Evolutionary conservation across 2,888 invertebrate species (phyloP), one percentile per base, ranked within the genome.

Genomic region (Hymenopus coronatus): DNA sequence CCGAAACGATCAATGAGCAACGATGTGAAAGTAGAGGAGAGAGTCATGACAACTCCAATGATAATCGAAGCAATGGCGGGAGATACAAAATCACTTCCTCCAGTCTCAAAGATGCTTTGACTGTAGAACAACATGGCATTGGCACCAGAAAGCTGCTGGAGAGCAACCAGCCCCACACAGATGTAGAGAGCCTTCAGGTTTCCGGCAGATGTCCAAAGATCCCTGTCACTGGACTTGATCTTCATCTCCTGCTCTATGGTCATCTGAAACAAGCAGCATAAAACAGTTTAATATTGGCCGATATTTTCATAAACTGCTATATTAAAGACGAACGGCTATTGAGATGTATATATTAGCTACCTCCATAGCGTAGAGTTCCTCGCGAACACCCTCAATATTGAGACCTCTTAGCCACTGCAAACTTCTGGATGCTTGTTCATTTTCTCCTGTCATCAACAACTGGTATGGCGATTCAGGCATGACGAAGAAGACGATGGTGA

Each of bases 391-490:
- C 0, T 94, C 94, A 0, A 93, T 92, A 0, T 95, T 94, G 90
- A 94, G 94, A 0, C 96, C 95, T 0, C 98, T 95, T 25, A 98
- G 94, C 91, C 94, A 96, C 81, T 95, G 93, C 90, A 98, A 93
- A 7, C 97, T 94, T 0, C 94, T 92, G 0, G 95, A 93, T 0
- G 98, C 98, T 0, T 96, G 95, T 0, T 94, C 93, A 0, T 93
- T 93, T 88, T 94, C 93, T 82, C 95, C 95, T 93, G 95, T 94
- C 46, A 93, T 93, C 0, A 97, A 93, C 83, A 95, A 94, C 91
- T 95, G 97, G 89, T 96, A 95, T 0, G 98, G 98, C 0, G 97
- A 96, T 92, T 98, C 98, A 0, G 98, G 97, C 94, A 97, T 96
- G 90, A 96, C 95, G 91, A 96, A 94, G 92, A 96, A 95, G 1